These are phyloP conservation scores for Drosophila robusta DNA, from an alignment of 2,888 invertebrate species.

Conservation along the genomic window DNA sequence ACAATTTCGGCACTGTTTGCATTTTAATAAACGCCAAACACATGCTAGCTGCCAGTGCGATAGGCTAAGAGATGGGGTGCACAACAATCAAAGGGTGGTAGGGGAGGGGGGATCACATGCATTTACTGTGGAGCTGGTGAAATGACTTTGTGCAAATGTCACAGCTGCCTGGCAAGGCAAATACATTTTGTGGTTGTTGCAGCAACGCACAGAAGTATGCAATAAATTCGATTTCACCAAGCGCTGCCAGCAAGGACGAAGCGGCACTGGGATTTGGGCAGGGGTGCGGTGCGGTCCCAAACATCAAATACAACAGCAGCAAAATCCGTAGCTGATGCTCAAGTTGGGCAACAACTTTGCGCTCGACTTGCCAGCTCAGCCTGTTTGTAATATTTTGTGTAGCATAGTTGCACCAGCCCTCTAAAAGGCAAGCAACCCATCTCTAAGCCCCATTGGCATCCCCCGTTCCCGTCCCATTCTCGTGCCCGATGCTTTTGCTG, in stretches of 20 bases:
- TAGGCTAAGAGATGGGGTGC: neutral
- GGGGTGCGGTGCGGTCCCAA: conserved; percentile 4
- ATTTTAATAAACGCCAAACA: conserved; percentile 69
- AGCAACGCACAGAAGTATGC: conserved; percentile 65
- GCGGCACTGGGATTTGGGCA: neutral
- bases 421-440: neutral
- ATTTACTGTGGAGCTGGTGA: conserved; percentile 15
- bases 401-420: conserved; percentile 51
- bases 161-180: conserved; percentile 65
- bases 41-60: conserved; percentile 54
- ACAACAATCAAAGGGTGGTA: neutral
- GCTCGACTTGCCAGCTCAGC: conserved; percentile 54
- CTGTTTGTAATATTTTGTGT: conserved; percentile 64
- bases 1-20: conserved; percentile 45
- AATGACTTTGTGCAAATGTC: conserved; percentile 64
- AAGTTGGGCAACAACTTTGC: conserved; percentile 58
- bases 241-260: neutral
- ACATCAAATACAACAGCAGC: conserved; percentile 37
- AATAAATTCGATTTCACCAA: conserved; percentile 73
- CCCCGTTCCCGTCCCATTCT: too few relatives aligned
- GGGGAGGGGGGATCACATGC: neutral
- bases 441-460: neutral
- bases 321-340: conserved; percentile 18
- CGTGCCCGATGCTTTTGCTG: conserved; percentile 7
- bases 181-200: conserved; percentile 73